Conservation (phyloP, 2,888 invertebrate species). For the Troilus luridus region DNA sequence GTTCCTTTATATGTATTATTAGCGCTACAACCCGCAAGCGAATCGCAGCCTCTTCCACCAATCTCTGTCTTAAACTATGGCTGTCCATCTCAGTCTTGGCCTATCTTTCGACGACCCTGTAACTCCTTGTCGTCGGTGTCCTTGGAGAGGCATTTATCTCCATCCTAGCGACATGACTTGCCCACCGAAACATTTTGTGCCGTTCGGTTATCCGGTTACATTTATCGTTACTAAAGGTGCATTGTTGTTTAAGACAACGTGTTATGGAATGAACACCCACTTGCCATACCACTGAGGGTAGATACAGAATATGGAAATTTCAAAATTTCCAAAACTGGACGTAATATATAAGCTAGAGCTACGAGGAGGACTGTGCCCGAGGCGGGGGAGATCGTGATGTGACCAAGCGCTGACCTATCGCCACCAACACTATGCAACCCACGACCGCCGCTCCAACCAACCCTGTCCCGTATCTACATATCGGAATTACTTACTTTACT, state of each 20-base stretch:
- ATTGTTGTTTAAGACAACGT: not conserved
- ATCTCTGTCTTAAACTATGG: too few relatives aligned
- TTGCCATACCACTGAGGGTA: not conserved
- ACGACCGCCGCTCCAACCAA: not conserved
- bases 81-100: too few relatives aligned
- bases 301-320: not conserved
- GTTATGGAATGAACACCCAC: not conserved
- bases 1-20: too few relatives aligned
- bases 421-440: not conserved
- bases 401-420: slow-evolving; percentile 44
- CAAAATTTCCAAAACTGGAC: not conserved
- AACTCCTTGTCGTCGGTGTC: too few relatives aligned
- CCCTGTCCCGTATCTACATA: not conserved
- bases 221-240: too few relatives aligned
- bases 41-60: too few relatives aligned
- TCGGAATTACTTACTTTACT: not conserved
- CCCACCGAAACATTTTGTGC: too few relatives aligned
- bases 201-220: too few relatives aligned
- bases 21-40: too few relatives aligned
- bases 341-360: not conserved
- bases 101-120: too few relatives aligned
- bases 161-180: too few relatives aligned
- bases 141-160: too few relatives aligned
- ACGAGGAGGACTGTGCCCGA: not conserved
- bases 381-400: slow-evolving; percentile 10